Conservation (phyloP, 2,888 invertebrate species). For the Nomada ferruginata region DNA sequence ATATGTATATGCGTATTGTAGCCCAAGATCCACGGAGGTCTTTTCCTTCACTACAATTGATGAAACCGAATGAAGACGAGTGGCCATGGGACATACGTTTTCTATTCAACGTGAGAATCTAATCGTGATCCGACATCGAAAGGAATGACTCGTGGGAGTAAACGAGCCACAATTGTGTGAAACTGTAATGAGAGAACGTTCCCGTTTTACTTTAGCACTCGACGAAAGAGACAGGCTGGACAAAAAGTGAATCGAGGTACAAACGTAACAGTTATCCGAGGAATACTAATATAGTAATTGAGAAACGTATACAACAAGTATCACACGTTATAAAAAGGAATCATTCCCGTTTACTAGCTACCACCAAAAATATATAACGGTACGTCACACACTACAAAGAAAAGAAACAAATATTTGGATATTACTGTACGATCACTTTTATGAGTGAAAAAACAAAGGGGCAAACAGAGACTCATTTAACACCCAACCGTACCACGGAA, state of each 20-base stretch:
- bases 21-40: conserved; percentile 5
- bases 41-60: conserved; percentile 21
- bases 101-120: conserved; percentile 21
- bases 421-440: conserved; percentile 29
- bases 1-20: not conserved
- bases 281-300: conserved; percentile 8
- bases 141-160: conserved; percentile 35
- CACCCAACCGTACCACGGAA: conserved; percentile 31
- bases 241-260: not conserved
- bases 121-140: conserved; percentile 22
- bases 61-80: conserved; percentile 51
- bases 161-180: conserved; percentile 5
- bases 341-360: conserved; percentile 44
- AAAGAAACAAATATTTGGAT: not conserved
- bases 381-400: conserved; percentile 35
- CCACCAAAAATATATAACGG: conserved; percentile 23
- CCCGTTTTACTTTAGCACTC: not conserved
- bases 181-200: conserved; percentile 29
- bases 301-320: conserved; percentile 37
- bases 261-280: conserved; percentile 5
- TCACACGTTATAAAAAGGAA: conserved; percentile 39
- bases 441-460: not conserved
- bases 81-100: conserved; percentile 75
- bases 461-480: conserved; percentile 42
- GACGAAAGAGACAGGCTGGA: not conserved